Evolutionary conservation across 2,113 vertebrate genomes (phyloP).

Genomic region (Petromus typicus): DNA sequence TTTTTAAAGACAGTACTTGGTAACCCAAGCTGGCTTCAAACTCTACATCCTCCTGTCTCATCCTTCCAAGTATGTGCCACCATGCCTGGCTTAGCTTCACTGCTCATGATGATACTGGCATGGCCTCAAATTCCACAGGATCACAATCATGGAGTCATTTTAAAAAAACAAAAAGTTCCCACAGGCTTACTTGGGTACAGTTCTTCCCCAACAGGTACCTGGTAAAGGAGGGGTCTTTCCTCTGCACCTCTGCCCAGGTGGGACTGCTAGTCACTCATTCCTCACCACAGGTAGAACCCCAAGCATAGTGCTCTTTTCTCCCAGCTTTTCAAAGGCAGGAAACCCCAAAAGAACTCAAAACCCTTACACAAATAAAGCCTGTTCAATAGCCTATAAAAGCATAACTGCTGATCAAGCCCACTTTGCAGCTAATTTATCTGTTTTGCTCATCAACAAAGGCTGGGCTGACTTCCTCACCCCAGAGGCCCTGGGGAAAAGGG

Average conservation of each 20-base stretch:
- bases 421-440: neutral
- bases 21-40: neutral
- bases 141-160: neutral
- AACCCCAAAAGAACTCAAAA: slow-evolving; percentile 14
- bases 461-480: slow-evolving; percentile 28
- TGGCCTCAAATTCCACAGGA: neutral
- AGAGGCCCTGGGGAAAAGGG: neutral
- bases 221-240: neutral
- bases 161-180: neutral
- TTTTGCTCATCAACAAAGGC: slow-evolving; percentile 27
- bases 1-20: too few species aligned
- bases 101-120: neutral
- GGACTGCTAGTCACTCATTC: neutral
- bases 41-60: neutral
- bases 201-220: neutral
- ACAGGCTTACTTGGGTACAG: neutral
- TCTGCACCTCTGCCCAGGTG: neutral
- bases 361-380: slow-evolving; percentile 11
- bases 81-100: neutral
- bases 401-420: neutral
- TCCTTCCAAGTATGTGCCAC: neutral
- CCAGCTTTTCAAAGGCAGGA: slow-evolving; percentile 18
- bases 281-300: neutral
- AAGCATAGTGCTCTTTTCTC: neutral
- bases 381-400: slow-evolving; percentile 16